phyloP scores from a whole-genome alignment of 2,888 invertebrate genomes.

The Volucella zonaria region DNA sequence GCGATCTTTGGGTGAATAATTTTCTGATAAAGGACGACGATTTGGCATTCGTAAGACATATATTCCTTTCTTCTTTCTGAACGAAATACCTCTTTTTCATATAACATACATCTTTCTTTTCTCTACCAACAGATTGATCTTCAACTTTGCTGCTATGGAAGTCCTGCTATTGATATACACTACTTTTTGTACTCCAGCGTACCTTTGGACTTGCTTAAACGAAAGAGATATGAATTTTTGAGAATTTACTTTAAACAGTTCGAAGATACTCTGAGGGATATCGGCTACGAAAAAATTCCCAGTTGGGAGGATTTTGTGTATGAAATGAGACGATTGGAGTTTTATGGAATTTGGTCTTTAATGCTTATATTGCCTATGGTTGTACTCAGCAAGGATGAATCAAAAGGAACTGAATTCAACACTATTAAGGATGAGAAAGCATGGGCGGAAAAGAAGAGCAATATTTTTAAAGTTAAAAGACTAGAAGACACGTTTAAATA shows the following conservation, averaged over 20 bases:
- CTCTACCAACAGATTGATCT: slow-evolving; percentile 15
- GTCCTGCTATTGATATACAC: slow-evolving; percentile 17
- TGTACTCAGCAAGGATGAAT: background rate
- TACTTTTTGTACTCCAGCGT: slow-evolving; percentile 16
- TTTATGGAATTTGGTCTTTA: slow-evolving; percentile 22
- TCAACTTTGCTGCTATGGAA: slow-evolving; percentile 9
- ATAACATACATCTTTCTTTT: background rate
- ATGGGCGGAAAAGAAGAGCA: background rate
- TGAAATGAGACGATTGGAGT: slow-evolving; percentile 54
- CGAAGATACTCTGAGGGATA: background rate
- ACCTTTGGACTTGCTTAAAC: background rate
- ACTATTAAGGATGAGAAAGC: background rate
- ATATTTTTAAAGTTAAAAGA: slow-evolving; percentile 6
- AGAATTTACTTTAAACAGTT: slow-evolving; percentile 11
- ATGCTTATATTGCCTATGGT: background rate
- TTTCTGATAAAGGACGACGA: slow-evolving; percentile 81
- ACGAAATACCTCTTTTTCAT: too few relatives aligned
- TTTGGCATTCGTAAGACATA: slow-evolving; percentile 78
- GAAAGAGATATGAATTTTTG: slow-evolving; percentile 11
- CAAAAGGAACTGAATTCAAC: slow-evolving; percentile 15
- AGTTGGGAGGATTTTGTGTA: slow-evolving; percentile 35
- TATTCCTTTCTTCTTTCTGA: background rate
- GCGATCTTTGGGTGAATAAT: slow-evolving; percentile 82
- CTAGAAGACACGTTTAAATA: background rate
- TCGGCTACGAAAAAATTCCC: slow-evolving; percentile 28